phyloP scores from a whole-genome alignment of 2,888 invertebrate genomes.

The Spodoptera littoralis region DNA sequence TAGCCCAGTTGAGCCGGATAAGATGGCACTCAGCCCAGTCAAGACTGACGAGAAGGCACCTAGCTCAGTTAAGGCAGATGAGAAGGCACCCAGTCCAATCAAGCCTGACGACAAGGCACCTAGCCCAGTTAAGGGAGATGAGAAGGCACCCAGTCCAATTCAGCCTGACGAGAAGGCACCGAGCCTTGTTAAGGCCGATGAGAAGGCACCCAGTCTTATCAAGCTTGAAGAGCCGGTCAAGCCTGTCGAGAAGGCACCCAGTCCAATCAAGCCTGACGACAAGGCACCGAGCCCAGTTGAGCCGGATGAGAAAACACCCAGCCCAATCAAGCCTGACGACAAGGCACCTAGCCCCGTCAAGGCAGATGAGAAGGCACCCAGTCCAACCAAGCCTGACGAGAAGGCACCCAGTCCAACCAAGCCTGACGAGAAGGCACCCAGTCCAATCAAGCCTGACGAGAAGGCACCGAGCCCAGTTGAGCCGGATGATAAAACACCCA shows the following conservation, averaged over 20 bases:
- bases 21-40: background rate
- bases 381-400: background rate
- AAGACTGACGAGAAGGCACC: constrained; percentile 24
- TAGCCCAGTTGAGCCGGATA: background rate
- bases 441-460: background rate
- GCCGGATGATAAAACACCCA: constrained; percentile 3
- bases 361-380: background rate
- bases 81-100: constrained; percentile 4
- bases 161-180: background rate
- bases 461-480: background rate
- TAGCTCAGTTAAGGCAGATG: constrained; percentile 26
- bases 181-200: background rate
- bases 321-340: background rate
- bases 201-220: too few species aligned
- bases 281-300: constrained; percentile 3
- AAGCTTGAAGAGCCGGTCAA: too few species aligned
- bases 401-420: background rate
- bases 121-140: background rate
- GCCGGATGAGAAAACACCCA: background rate
- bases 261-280: constrained; percentile 6
- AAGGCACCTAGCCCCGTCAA: background rate
- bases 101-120: constrained; percentile 1
- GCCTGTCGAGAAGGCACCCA: background rate
- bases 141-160: background rate
- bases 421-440: background rate